Percentiles rank a stretch among this genome's conserved stretches.
Evolutionary conservation across 2,888 invertebrate species (phyloP).

Genomic region (Ashinkailepas kermadecensis): DNA sequence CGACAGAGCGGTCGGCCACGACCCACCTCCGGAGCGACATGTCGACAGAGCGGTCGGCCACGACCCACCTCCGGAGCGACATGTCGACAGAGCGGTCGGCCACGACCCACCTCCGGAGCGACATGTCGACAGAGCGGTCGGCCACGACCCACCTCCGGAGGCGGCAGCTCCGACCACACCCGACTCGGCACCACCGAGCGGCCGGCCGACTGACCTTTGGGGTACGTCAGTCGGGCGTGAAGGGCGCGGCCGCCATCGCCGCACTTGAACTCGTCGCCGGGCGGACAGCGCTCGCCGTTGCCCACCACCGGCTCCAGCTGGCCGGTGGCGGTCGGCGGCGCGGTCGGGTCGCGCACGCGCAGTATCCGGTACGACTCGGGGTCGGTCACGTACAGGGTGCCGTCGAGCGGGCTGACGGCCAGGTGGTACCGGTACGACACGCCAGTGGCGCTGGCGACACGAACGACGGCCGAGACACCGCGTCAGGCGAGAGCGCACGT

Average conservation of each 20-base stretch:
- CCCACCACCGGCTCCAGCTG: conserved; percentile 95
- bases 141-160: too few species aligned
- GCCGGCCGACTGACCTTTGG: conserved; percentile 61
- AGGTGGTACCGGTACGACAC: conserved; percentile 95
- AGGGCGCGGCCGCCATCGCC: conserved; percentile 90
- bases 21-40: too few species aligned
- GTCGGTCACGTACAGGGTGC: conserved; percentile 88
- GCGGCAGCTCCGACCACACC: background rate
- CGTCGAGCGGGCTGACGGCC: conserved; percentile 85
- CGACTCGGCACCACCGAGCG: background rate
- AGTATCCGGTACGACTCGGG: conserved; percentile 93
- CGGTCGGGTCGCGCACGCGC: conserved; percentile 63
- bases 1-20: too few species aligned
- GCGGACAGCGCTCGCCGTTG: conserved; percentile 85
- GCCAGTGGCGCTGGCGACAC: conserved; percentile 68
- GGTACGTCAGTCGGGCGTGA: conserved; percentile 88
- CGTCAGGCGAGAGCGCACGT: too few species aligned
- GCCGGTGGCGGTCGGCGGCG: conserved; percentile 74
- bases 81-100: too few species aligned
- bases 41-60: too few species aligned
- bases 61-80: too few species aligned
- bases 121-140: too few species aligned
- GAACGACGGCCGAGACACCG: too few species aligned
- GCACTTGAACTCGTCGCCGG: conserved; percentile 88
- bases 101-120: too few species aligned